Evolutionary conservation across 2,113 vertebrate genomes (phyloP).

Genomic region (Microtus oregoni): DNA sequence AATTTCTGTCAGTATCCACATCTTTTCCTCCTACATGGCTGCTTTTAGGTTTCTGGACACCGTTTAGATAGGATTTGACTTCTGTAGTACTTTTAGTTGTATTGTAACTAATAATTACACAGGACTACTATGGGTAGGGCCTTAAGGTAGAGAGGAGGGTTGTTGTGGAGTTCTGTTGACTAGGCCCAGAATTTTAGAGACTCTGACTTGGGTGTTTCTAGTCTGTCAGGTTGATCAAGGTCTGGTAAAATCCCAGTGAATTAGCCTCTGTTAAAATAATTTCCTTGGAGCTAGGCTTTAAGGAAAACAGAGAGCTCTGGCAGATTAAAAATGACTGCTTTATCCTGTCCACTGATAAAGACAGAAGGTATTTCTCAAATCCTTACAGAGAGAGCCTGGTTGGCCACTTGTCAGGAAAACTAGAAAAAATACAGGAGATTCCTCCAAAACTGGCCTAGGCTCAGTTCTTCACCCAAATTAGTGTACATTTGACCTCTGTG

Average conservation of each 20-base stretch:
- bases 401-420: not conserved
- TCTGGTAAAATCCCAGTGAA: not conserved
- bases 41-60: not conserved
- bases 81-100: not conserved
- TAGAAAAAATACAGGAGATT: not conserved
- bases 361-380: not conserved
- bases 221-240: not conserved
- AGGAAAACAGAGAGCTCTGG: not conserved
- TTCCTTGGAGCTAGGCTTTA: not conserved
- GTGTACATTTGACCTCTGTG: not conserved
- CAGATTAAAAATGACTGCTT: not conserved
- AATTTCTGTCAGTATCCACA: constrained; percentile 6
- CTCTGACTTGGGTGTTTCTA: not conserved
- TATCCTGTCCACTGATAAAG: not conserved
- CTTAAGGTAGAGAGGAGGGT: not conserved
- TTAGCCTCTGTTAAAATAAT: not conserved
- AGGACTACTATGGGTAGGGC: not conserved
- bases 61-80: not conserved
- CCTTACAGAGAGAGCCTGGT: not conserved
- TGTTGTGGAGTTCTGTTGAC: not conserved
- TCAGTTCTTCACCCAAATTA: not conserved
- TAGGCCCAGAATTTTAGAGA: not conserved
- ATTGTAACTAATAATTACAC: not conserved
- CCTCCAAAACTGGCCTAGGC: not conserved
- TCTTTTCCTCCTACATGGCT: not conserved